These are phyloP conservation scores for Saccostrea echinata DNA, from an alignment of 1,140 invertebrate species.

Conservation along the genomic window DNA sequence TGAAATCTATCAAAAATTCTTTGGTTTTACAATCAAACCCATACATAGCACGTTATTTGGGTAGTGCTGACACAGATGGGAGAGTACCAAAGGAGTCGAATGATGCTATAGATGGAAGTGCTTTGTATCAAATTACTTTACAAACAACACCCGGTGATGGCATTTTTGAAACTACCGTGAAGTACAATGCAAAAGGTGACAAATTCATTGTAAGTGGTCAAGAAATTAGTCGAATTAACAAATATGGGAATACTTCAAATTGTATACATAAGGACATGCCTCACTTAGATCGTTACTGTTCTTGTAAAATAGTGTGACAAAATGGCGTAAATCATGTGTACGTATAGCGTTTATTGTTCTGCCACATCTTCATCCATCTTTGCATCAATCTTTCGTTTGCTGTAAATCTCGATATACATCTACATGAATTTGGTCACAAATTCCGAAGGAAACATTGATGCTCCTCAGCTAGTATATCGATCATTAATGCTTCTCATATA, in stretches of 20 bases:
- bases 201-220: slow-evolving; percentile 85
- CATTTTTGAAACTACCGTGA: slow-evolving; percentile 88
- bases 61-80: slow-evolving; percentile 90
- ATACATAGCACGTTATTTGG: slow-evolving; percentile 87
- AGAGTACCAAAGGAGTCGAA: slow-evolving; percentile 88
- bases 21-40: slow-evolving; percentile 84
- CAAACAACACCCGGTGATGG: slow-evolving; percentile 87
- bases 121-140: slow-evolving; percentile 83
- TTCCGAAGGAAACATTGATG: no score
- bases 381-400: no score
- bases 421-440: no score
- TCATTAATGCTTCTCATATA: no score
- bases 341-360: no score
- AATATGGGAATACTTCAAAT: slow-evolving; percentile 88
- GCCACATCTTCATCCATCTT: no score
- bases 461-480: no score
- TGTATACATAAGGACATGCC: slow-evolving; percentile 84
- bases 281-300: slow-evolving; percentile 73
- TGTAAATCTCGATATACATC: no score
- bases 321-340: no score
- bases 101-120: slow-evolving; percentile 69
- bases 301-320: slow-evolving; percentile 7
- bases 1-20: slow-evolving; percentile 78
- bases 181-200: slow-evolving; percentile 83
- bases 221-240: slow-evolving; percentile 93